A percentile compares a stretch with the other conserved stretches of the same genome.
Conservation (phyloP, 1,140 invertebrate species). For the Tigriopus japonicus region DNA sequence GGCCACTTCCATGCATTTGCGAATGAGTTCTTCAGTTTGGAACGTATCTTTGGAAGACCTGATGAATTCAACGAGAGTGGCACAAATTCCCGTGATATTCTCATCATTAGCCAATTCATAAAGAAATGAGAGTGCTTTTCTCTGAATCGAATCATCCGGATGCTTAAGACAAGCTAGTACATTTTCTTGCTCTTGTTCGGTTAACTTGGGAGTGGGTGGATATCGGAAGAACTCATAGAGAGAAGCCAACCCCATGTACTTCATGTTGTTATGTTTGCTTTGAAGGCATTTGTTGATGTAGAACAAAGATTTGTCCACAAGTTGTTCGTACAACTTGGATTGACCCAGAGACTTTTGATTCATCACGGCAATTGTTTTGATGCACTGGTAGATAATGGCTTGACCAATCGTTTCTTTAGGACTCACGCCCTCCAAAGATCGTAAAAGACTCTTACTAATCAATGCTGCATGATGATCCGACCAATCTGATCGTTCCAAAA, state of each 20-base stretch:
- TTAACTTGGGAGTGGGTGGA: neutral
- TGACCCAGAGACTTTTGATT: neutral
- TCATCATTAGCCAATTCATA: neutral
- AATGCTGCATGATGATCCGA: neutral
- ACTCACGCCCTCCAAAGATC: neutral
- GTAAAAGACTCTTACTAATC: neutral
- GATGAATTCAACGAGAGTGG: neutral
- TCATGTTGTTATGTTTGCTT: neutral
- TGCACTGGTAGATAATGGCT: slow-evolving; percentile 6
- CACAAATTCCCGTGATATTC: neutral
- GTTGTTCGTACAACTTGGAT: neutral
- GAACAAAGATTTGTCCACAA: neutral
- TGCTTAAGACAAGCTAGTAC: neutral
- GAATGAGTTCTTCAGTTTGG: neutral
- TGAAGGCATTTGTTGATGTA: neutral
- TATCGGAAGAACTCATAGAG: neutral
- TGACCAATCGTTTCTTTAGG: neutral
- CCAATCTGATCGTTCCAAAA: neutral
- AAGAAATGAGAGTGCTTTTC: neutral
- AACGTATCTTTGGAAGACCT: neutral
- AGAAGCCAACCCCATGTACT: slow-evolving; percentile 6
- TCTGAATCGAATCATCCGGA: slow-evolving; percentile 4
- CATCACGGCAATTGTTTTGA: neutral
- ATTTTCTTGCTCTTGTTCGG: neutral
- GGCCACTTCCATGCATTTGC: neutral